These are phyloP conservation scores for Zaprionus bogoriensis DNA, from an alignment of 2,888 invertebrate species.

Conservation along the genomic window DNA sequence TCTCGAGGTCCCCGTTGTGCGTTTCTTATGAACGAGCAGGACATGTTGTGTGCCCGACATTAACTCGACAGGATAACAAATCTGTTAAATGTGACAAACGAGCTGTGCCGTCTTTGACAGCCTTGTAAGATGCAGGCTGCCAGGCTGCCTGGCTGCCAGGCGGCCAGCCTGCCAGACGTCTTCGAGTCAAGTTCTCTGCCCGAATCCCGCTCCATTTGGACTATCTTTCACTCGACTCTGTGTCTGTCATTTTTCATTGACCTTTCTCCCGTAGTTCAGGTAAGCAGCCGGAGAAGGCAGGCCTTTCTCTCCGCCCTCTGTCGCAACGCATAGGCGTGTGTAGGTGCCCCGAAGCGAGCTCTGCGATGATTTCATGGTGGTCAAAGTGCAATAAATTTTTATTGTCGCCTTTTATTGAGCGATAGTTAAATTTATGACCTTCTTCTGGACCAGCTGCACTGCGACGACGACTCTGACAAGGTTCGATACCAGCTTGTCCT, in stretches of 20 bases:
- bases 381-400: slow-evolving; percentile 80
- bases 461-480: slow-evolving; percentile 8
- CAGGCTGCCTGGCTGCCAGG: slow-evolving; percentile 18
- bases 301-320: slow-evolving; percentile 17
- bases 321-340: slow-evolving; percentile 50
- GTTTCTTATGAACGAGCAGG: slow-evolving; percentile 63
- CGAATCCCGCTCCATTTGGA: slow-evolving; percentile 29
- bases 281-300: too few relatives aligned
- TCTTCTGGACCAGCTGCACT: slow-evolving; percentile 40
- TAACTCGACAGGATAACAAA: slow-evolving; percentile 83
- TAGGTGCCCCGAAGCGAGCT: slow-evolving; percentile 43
- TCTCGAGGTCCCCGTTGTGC: slow-evolving; percentile 57
- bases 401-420: slow-evolving; percentile 73
- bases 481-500: slow-evolving; percentile 23
- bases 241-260: slow-evolving; percentile 67
- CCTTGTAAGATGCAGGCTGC: slow-evolving; percentile 42
- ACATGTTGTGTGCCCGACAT: slow-evolving; percentile 75
- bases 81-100: slow-evolving; percentile 83
- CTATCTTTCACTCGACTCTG: neutral
- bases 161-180: slow-evolving; percentile 27
- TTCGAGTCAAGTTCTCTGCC: slow-evolving; percentile 63
- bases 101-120: slow-evolving; percentile 72
- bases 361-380: slow-evolving; percentile 83
- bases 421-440: slow-evolving; percentile 70
- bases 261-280: slow-evolving; percentile 48